These are phyloP conservation scores for Dynastes hyllus DNA, from an alignment of 2,888 invertebrate genomes.

Conservation along the genomic window DNA sequence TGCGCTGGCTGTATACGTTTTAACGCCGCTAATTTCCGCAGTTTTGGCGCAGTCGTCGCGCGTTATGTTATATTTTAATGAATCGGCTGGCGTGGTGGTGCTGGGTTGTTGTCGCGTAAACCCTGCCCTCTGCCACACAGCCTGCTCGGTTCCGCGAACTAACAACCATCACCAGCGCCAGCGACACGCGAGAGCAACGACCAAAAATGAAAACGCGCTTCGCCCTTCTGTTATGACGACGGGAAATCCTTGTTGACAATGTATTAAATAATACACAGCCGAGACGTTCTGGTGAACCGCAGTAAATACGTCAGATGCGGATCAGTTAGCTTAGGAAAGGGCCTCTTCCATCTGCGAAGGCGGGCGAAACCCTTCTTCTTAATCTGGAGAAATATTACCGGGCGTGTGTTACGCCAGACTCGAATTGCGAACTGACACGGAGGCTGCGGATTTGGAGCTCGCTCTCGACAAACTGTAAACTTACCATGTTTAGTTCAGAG, in stretches of 20 bases:
- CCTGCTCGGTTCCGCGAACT: too few species aligned
- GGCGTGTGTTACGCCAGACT: conserved; percentile 14
- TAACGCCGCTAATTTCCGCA: conserved; percentile 35
- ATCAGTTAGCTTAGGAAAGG: conserved; percentile 54
- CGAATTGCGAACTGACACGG: neutral
- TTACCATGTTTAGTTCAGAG: neutral
- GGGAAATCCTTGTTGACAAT: conserved; percentile 47
- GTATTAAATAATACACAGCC: conserved; percentile 46
- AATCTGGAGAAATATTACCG: conserved; percentile 53
- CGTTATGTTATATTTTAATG: conserved; percentile 34
- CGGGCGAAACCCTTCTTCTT: conserved; percentile 43
- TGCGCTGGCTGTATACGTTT: conserved; percentile 2
- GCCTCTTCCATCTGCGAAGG: neutral
- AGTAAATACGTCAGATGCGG: conserved; percentile 54
- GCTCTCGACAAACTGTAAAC: conserved; percentile 24
- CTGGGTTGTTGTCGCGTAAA: neutral
- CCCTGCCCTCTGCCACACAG: neutral
- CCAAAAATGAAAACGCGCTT: conserved; percentile 3
- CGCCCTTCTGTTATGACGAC: conserved; percentile 23
- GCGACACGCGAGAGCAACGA: neutral
- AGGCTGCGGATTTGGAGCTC: neutral
- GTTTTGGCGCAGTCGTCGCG: conserved; percentile 31
- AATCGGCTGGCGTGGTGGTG: neutral
- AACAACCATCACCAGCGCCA: neutral
- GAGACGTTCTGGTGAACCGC: conserved; percentile 46